Percentiles rank a stretch among this genome's conserved stretches.
Evolutionary conservation across 2,113 vertebrate species (phyloP).

Genomic region (Acanthochromis polyacanthus): DNA sequence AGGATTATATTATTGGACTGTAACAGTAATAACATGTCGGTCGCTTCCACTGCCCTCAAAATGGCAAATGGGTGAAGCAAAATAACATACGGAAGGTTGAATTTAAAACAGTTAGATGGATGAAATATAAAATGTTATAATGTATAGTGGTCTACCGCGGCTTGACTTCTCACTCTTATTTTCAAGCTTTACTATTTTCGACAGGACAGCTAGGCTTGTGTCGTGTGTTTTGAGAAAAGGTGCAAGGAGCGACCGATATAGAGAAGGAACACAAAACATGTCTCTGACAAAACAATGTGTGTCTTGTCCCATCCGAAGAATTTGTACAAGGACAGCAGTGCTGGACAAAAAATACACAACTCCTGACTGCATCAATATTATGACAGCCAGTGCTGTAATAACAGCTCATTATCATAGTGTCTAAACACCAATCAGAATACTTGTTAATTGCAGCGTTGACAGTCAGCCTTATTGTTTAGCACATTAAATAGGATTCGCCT

Average conservation of each 20-base stretch:
- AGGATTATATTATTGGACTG: too few relatives aligned
- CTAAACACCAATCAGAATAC: constrained; percentile 17
- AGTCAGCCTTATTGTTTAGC: constrained; percentile 10
- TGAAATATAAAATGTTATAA: neutral
- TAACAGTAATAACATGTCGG: too few relatives aligned
- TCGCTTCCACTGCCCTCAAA: too few relatives aligned
- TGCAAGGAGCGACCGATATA: neutral
- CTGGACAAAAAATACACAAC: neutral
- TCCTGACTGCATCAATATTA: constrained; percentile 18
- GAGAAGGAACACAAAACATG: neutral
- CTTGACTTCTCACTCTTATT: neutral
- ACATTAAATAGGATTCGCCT: constrained; percentile 32
- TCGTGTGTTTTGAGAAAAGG: constrained; percentile 1
- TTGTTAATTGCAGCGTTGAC: constrained; percentile 39
- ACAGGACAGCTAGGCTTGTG: neutral
- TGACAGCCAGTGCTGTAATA: constrained; percentile 18
- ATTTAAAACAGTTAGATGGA: neutral
- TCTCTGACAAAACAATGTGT: neutral
- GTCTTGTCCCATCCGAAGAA: neutral
- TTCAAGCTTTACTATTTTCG: neutral
- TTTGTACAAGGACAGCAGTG: neutral
- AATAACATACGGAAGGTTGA: too few relatives aligned
- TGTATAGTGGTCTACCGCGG: neutral
- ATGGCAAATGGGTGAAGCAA: neutral
- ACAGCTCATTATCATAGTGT: constrained; percentile 18